These are phyloP conservation scores for Eulemur albifrons DNA, from an alignment of 2,797 vertebrate species.

Conservation along the genomic window DNA sequence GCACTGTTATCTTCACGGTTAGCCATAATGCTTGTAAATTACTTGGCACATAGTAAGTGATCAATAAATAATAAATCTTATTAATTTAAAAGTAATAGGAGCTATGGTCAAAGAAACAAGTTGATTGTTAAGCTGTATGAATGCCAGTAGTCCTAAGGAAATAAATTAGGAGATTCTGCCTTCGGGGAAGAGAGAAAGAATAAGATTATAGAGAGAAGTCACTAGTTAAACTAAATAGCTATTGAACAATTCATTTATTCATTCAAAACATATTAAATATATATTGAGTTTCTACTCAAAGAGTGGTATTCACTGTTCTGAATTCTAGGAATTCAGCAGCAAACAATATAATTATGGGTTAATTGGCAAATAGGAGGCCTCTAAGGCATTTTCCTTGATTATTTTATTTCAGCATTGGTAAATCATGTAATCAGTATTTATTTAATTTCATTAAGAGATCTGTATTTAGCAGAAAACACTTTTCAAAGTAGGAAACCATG, in stretches of 20 bases:
- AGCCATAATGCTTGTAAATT: not conserved
- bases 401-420: not conserved
- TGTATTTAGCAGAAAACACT: not conserved
- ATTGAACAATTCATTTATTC: not conserved
- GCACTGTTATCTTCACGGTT: not conserved
- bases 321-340: not conserved
- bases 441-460: not conserved
- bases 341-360: not conserved
- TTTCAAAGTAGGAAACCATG: not conserved
- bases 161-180: not conserved
- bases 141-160: not conserved
- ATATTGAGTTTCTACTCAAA: not conserved
- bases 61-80: not conserved
- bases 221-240: not conserved
- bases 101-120: not conserved
- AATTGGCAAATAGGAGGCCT: not conserved
- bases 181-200: not conserved
- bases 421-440: not conserved
- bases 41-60: not conserved
- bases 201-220: not conserved
- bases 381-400: not conserved
- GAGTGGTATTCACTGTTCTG: not conserved
- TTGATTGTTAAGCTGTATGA: not conserved
- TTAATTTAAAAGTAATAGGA: not conserved
- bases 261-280: not conserved